These are phyloP conservation scores for Heliconius congener DNA, from an alignment of 1,140 invertebrate genomes.

Conservation along the genomic window DNA sequence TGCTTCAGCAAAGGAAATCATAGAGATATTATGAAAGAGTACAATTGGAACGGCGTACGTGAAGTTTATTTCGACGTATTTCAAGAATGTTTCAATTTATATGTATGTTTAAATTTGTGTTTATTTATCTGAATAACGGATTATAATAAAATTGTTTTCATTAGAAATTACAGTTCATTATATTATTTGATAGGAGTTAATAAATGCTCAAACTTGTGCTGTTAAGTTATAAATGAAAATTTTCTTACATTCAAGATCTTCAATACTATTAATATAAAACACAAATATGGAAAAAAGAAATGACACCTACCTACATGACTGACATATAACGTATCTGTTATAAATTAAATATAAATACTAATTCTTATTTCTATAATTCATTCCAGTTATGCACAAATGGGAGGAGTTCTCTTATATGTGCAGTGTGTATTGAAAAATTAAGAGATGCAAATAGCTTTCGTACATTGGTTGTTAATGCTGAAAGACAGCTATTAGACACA, in stretches of 20 bases:
- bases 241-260: too few relatives aligned
- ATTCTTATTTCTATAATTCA: neutral
- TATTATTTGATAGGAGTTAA: too few relatives aligned
- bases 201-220: too few relatives aligned
- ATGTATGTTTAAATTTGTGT: slow-evolving; percentile 21
- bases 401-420: slow-evolving; percentile 51
- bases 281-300: too few relatives aligned
- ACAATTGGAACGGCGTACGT: slow-evolving; percentile 29
- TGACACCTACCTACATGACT: too few relatives aligned
- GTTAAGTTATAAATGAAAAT: too few relatives aligned
- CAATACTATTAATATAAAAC: too few relatives aligned
- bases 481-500: slow-evolving; percentile 35
- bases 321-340: too few relatives aligned
- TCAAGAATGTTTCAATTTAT: slow-evolving; percentile 48
- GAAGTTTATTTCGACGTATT: slow-evolving; percentile 44
- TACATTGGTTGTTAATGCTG: slow-evolving; percentile 48
- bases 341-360: neutral
- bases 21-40: slow-evolving; percentile 44
- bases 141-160: neutral
- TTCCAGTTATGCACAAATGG: slow-evolving; percentile 38
- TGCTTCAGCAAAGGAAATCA: slow-evolving; percentile 38
- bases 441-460: slow-evolving; percentile 54
- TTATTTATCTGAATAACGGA: neutral
- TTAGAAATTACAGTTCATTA: too few relatives aligned
- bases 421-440: slow-evolving; percentile 50